These are phyloP conservation scores for Kryphioiulus occultus DNA, from an alignment of 2,888 invertebrate genomes.

Conservation along the genomic window DNA sequence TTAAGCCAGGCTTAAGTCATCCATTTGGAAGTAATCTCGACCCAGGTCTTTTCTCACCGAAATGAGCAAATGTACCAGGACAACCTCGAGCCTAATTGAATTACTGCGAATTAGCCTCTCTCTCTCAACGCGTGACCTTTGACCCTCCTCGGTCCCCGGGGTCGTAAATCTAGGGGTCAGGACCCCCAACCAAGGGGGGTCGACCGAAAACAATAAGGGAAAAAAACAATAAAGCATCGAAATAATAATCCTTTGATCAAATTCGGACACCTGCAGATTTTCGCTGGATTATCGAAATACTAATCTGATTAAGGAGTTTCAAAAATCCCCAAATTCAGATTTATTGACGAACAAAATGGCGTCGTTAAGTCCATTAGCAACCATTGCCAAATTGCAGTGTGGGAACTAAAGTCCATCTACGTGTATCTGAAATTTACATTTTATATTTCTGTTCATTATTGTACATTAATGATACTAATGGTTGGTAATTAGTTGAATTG, in stretches of 20 bases:
- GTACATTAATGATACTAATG: too few species aligned
- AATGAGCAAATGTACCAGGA: not conserved
- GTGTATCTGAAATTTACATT: too few species aligned
- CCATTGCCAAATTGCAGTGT: too few species aligned
- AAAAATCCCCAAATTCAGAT: not conserved
- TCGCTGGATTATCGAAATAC: not conserved
- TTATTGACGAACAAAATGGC: not conserved
- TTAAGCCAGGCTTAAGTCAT: conserved; percentile 18
- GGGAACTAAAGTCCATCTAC: too few species aligned
- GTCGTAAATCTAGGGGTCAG: not conserved
- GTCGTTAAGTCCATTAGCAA: not conserved
- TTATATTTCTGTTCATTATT: too few species aligned
- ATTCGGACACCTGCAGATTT: not conserved
- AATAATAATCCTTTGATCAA: not conserved
- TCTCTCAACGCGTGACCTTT: not conserved
- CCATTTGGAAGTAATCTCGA: conserved; percentile 1
- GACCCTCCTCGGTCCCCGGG: not conserved
- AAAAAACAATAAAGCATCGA: not conserved
- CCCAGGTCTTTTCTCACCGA: not conserved
- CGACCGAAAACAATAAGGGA: not conserved
- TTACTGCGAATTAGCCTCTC: not conserved
- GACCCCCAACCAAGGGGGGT: not conserved
- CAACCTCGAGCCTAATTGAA: not conserved
- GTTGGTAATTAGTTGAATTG: too few species aligned
- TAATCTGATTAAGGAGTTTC: not conserved